phyloP scores from a whole-genome alignment of 1,140 invertebrate species.

The Drosophila mayri region DNA sequence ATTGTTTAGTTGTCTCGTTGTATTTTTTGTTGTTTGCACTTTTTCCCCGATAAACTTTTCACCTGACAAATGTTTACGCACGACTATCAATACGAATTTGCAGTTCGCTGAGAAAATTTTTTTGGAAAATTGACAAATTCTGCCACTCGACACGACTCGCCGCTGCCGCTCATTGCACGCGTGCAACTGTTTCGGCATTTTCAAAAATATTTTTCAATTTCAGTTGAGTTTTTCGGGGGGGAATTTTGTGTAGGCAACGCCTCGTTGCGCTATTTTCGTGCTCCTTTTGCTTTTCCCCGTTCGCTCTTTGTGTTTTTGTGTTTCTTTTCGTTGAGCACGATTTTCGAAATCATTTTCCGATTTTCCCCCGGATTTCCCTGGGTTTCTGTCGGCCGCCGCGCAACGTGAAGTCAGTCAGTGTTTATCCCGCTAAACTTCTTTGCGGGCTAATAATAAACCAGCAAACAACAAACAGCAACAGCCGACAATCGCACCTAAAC shows the following conservation, averaged over 20 bases:
- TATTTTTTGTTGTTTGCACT: constrained; percentile 24
- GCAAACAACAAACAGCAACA: constrained; percentile 33
- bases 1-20: constrained; percentile 58
- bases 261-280: constrained; percentile 74
- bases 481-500: constrained; percentile 28
- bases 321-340: constrained; percentile 38
- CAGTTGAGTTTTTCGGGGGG: constrained; percentile 62
- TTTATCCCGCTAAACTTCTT: constrained; percentile 76
- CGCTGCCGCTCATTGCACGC: constrained; percentile 63
- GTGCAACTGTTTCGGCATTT: constrained; percentile 56
- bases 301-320: constrained; percentile 12
- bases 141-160: constrained; percentile 31
- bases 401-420: constrained; percentile 59
- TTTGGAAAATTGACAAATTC: constrained; percentile 58
- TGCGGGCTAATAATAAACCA: constrained; percentile 76
- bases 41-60: constrained; percentile 20
- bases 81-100: constrained; percentile 27
- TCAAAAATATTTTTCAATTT: constrained; percentile 69
- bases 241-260: constrained; percentile 32
- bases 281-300: constrained; percentile 17
- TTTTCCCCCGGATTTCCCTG: constrained; percentile 17
- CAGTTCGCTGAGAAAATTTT: constrained; percentile 24
- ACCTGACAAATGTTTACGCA: constrained; percentile 62
- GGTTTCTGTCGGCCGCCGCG: constrained; percentile 34
- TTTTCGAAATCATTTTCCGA: constrained; percentile 70